phyloP scores from a whole-genome alignment of 2,113 vertebrate species.

The Callopanchax toddi region DNA sequence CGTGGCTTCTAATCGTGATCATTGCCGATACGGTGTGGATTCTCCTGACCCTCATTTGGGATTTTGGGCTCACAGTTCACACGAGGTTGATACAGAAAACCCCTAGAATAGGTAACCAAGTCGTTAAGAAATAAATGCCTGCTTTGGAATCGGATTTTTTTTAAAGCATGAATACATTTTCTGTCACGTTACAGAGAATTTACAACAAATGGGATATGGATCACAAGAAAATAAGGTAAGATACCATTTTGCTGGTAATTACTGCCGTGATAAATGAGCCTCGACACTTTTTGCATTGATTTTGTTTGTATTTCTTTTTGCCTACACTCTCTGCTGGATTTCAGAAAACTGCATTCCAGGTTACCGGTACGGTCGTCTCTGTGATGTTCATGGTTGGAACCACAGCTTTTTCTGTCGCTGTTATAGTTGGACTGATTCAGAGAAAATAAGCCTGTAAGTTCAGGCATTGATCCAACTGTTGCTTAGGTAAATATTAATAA shows the following conservation, averaged over 20 bases:
- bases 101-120: constrained; percentile 14
- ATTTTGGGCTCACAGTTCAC: neutral
- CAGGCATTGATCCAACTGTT: too few relatives aligned
- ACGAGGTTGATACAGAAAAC: neutral
- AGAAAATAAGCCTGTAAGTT: neutral
- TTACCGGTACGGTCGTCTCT: neutral
- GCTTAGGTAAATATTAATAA: neutral
- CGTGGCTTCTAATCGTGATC: constrained; percentile 18
- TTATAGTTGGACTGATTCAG: constrained; percentile 7
- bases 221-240: constrained; percentile 13
- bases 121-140: too few relatives aligned
- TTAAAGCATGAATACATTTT: neutral
- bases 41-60: constrained; percentile 4
- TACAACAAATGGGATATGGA: rapidly evolving
- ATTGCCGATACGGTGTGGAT: constrained; percentile 11
- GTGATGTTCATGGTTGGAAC: neutral
- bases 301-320: neutral
- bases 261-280: neutral
- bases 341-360: neutral
- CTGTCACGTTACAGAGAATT: constrained; percentile 2
- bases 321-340: neutral
- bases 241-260: too few relatives aligned
- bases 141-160: neutral
- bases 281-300: neutral
- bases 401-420: neutral